Conservation (phyloP, 2,888 invertebrate species). For the Orchestes rusci region DNA sequence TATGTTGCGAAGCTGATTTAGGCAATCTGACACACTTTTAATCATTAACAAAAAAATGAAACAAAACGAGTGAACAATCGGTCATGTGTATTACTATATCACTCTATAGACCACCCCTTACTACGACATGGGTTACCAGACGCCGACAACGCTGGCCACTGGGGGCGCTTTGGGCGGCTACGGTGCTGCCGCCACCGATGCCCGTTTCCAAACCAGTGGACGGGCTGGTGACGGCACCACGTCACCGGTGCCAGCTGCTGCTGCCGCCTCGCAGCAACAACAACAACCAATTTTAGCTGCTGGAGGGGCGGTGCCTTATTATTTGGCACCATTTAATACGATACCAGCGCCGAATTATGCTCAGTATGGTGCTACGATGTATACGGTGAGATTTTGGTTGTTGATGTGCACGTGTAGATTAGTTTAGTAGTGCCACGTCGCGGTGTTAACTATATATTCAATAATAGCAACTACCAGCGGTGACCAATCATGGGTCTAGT, state of each 20-base stretch:
- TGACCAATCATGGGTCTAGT: conserved; percentile 62
- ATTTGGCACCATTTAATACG: conserved; percentile 63
- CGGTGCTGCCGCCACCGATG: conserved; percentile 56
- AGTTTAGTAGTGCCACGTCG: too few species aligned
- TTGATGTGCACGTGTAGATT: too few species aligned
- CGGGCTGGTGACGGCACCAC: conserved; percentile 68
- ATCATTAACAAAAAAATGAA: conserved; percentile 3
- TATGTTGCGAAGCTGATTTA: too few species aligned
- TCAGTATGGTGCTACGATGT: conserved; percentile 63
- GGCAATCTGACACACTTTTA: too few species aligned
- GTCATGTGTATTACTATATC: conserved; percentile 21
- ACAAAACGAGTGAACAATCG: conserved; percentile 18
- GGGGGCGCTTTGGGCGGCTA: conserved; percentile 61
- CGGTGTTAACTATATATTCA: too few species aligned
- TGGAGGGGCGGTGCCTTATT: conserved; percentile 59
- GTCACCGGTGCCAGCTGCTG: conserved; percentile 58
- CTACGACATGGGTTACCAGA: conserved; percentile 69
- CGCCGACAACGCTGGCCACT: conserved; percentile 62
- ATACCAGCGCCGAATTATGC: conserved; percentile 52
- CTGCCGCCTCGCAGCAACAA: conserved; percentile 40
- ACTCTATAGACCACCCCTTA: conserved; percentile 49
- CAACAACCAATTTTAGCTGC: conserved; percentile 55
- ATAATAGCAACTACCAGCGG: conserved; percentile 59
- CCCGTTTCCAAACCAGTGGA: conserved; percentile 46
- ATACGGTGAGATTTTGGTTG: conserved; percentile 66